Conservation (phyloP, 2,888 invertebrate species). For the Coleophora flavipennella region DNA sequence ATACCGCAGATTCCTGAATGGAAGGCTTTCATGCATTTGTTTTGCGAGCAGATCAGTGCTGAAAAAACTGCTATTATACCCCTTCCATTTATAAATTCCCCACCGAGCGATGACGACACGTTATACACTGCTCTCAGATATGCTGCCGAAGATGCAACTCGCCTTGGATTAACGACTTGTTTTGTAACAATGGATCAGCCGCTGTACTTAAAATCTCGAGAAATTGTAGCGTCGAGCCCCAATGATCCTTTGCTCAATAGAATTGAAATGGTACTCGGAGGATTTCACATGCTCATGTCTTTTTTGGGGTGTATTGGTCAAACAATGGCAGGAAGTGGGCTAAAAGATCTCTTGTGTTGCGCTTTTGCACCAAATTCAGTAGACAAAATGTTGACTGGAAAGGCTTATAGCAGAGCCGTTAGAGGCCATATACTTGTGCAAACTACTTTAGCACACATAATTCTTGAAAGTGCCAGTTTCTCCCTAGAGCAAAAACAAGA, state of each 20-base stretch:
- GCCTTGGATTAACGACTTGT: too few species aligned
- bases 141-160: too few species aligned
- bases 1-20: background rate
- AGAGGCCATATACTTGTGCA: conserved; percentile 28
- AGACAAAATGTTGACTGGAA: conserved; percentile 30
- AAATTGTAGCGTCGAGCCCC: conserved; percentile 22
- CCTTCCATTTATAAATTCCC: background rate
- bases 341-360: conserved; percentile 15
- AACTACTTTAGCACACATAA: conserved; percentile 15
- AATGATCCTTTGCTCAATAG: too few species aligned
- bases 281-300: conserved; percentile 32
- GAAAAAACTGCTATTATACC: background rate
- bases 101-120: background rate
- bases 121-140: background rate
- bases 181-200: conserved; percentile 33
- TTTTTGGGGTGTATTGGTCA: conserved; percentile 30
- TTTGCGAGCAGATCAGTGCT: background rate
- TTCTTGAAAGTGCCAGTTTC: background rate
- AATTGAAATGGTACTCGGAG: conserved; percentile 29
- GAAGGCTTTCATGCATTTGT: background rate
- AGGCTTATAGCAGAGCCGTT: conserved; percentile 28
- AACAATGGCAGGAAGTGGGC: conserved; percentile 32
- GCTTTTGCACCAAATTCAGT: conserved; percentile 25
- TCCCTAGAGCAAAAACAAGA: background rate
- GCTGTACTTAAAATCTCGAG: conserved; percentile 26